A percentile compares a stretch with the other conserved stretches of the same genome.
Conservation (phyloP, 2,113 vertebrate genomes). For the Pristiophorus japonicus region DNA sequence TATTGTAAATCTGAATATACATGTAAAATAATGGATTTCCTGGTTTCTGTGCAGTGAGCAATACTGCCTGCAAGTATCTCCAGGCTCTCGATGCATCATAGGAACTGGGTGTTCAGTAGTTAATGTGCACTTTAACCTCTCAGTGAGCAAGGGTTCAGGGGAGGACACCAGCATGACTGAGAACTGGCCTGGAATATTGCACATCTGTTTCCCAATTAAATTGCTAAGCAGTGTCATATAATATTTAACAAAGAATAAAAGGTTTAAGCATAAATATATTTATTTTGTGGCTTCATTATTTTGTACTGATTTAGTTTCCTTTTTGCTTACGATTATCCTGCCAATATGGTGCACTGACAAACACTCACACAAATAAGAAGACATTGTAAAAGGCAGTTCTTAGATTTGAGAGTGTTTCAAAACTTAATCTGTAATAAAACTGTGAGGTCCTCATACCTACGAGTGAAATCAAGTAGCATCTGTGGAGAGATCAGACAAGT, state of each 20-base stretch:
- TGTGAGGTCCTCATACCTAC: background rate
- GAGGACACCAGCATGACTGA: background rate
- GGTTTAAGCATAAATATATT: background rate
- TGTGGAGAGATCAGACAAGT: no score
- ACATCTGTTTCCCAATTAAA: constrained; percentile 5
- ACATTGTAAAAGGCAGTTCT: background rate
- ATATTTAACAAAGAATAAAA: background rate
- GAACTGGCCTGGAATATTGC: background rate
- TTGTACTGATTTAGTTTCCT: background rate
- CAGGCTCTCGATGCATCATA: background rate
- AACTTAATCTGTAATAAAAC: background rate
- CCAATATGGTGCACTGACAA: background rate
- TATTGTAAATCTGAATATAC: background rate
- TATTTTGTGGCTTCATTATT: background rate
- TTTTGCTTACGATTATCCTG: background rate
- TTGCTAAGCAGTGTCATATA: background rate
- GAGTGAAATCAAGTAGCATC: no score
- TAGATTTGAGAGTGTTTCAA: background rate
- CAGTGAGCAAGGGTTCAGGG: background rate
- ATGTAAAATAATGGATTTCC: background rate
- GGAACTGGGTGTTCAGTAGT: background rate
- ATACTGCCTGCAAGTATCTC: background rate
- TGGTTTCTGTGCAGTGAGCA: background rate
- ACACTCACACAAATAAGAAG: background rate
- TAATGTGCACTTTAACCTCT: background rate